A percentile compares a stretch with the other conserved stretches of the same genome.
These are phyloP conservation scores for Lingula anatina DNA, from an alignment of 2,888 invertebrate species.

Conservation along the genomic window DNA sequence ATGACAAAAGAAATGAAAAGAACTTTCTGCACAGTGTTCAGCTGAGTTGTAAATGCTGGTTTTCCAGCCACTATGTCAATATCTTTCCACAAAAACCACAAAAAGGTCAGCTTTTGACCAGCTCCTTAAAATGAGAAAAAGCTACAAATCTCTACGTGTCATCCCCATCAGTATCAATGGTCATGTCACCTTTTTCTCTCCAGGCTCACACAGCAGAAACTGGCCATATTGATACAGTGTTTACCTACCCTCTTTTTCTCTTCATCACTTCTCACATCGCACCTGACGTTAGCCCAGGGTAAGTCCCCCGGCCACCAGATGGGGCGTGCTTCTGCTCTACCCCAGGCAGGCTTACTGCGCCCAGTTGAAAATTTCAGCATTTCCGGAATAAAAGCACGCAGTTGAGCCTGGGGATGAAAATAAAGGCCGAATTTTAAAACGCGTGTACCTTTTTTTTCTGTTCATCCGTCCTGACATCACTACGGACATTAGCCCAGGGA, in stretches of 20 bases:
- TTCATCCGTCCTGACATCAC: slow-evolving; percentile 92
- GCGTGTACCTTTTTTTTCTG: slow-evolving; percentile 83
- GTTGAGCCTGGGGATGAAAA: slow-evolving; percentile 63
- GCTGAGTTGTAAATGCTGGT: too few species aligned
- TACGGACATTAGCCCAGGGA: slow-evolving; percentile 96
- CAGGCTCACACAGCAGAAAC: too few species aligned
- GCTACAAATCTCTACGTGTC: too few species aligned
- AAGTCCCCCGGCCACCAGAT: slow-evolving; percentile 98
- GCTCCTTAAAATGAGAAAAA: too few species aligned
- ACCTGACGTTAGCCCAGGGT: slow-evolving; percentile 96
- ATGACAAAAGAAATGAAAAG: too few species aligned
- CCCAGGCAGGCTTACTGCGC: slow-evolving; percentile 96
- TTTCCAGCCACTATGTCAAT: too few species aligned
- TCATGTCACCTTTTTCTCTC: too few species aligned
- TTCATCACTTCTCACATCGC: slow-evolving; percentile 93
- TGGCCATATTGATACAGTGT: too few species aligned
- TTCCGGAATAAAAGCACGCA: slow-evolving; percentile 91
- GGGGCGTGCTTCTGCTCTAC: slow-evolving; percentile 88
- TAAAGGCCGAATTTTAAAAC: neutral
- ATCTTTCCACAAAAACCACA: too few species aligned
- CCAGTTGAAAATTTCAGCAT: slow-evolving; percentile 96
- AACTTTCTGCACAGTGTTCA: too few species aligned
- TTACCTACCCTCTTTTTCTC: slow-evolving; percentile 85
- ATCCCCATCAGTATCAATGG: too few species aligned
- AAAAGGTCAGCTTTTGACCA: too few species aligned